phyloP scores from a whole-genome alignment of 2,113 vertebrate genomes.

The Aegotheles bennettii region DNA sequence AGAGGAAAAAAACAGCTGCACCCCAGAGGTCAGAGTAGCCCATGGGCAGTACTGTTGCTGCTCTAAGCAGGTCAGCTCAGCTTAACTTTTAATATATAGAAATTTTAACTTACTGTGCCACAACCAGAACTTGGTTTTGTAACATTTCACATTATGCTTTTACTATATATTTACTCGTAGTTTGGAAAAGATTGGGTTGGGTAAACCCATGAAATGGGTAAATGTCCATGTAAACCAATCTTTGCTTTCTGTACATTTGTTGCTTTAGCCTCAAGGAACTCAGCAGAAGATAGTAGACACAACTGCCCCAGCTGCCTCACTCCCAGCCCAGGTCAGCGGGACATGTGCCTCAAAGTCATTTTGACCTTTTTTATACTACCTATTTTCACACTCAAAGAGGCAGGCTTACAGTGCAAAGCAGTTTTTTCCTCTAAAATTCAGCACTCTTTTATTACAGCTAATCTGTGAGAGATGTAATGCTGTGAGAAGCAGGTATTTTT shows the following conservation, averaged over 20 bases:
- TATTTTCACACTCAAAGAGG: background rate
- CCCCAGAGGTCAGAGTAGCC: background rate
- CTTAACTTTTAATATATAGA: background rate
- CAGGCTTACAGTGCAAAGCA: background rate
- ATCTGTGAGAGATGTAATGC: background rate
- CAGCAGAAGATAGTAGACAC: background rate
- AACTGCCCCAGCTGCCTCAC: background rate
- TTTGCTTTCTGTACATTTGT: background rate
- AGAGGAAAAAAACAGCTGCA: background rate
- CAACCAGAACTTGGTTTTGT: background rate
- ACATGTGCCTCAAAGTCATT: background rate
- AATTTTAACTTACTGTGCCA: background rate
- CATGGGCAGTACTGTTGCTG: background rate
- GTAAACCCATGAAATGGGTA: background rate
- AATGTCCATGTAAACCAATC: background rate
- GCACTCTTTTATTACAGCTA: background rate
- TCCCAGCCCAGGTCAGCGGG: background rate
- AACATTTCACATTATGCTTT: background rate
- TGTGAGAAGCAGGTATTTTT: background rate
- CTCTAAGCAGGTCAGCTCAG: background rate
- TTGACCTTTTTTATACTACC: background rate
- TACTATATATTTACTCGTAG: background rate
- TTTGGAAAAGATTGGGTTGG: background rate
- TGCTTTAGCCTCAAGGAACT: background rate
- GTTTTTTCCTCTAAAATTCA: background rate